A percentile compares a stretch with the other conserved stretches of the same genome.
Conservation (phyloP, 2,113 vertebrate genomes). For the Channa argus region DNA sequence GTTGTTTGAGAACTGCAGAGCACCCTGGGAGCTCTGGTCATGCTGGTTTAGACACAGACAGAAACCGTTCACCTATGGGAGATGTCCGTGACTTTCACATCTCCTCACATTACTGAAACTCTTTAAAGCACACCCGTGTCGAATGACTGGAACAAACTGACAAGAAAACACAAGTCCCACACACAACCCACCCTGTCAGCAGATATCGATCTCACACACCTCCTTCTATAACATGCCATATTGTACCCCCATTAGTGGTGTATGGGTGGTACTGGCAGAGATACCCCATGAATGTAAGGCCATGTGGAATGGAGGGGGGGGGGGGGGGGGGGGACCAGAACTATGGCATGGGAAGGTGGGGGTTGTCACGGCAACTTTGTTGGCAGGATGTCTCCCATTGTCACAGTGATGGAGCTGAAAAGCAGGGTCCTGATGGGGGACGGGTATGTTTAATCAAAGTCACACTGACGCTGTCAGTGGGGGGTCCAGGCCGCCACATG, state of each 20-base stretch:
- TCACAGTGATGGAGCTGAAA: conserved; percentile 66
- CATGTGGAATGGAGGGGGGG: conserved; percentile 59
- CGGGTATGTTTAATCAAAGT: conserved; percentile 79
- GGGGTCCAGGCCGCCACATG: conserved; percentile 70
- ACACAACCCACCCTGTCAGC: conserved; percentile 8
- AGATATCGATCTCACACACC: conserved; percentile 38
- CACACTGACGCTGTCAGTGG: conserved; percentile 81
- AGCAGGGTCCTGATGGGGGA: conserved; percentile 67
- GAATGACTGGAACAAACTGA: conserved; percentile 6
- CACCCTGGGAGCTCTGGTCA: not conserved
- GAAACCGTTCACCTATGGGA: not conserved
- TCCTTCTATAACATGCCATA: conserved; percentile 14
- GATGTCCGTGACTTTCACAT: not conserved
- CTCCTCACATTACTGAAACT: conserved; percentile 3
- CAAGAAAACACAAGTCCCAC: conserved; percentile 1
- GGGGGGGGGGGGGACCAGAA: conserved; percentile 55
- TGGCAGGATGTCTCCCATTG: conserved; percentile 71
- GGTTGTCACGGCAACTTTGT: conserved; percentile 85
- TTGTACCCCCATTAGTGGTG: conserved; percentile 37
- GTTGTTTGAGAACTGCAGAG: conserved; percentile 1
- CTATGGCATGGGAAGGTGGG: conserved; percentile 38
- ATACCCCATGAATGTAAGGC: conserved; percentile 81
- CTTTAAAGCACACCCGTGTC: conserved; percentile 1
- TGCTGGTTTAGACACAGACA: not conserved
- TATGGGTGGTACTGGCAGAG: conserved; percentile 70